Percentiles rank a stretch among this genome's conserved stretches.
phyloP scores from a whole-genome alignment of 1,140 invertebrate species.

The Manduca sexta region DNA sequence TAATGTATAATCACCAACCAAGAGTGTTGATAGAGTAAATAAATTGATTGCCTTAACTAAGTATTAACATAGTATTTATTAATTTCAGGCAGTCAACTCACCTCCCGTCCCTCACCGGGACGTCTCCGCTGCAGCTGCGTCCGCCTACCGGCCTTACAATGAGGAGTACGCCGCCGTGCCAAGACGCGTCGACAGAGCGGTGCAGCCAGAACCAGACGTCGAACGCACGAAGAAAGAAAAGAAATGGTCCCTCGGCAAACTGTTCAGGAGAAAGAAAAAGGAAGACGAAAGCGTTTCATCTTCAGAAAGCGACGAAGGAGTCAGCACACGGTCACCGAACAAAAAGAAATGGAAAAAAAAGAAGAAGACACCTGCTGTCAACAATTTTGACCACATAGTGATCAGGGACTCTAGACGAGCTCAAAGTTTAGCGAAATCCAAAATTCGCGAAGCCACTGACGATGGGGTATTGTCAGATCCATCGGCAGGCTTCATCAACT shows the following conservation, averaged over 20 bases:
- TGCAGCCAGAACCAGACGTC: conserved; percentile 37
- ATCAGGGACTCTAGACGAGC: conserved; percentile 59
- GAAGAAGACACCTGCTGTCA: conserved; percentile 47
- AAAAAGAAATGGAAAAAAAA: conserved; percentile 69
- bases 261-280: conserved; percentile 81
- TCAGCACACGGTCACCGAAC: conserved; percentile 65
- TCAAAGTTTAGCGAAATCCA: conserved; percentile 64
- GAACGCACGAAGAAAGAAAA: conserved; percentile 73
- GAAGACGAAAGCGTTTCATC: conserved; percentile 75
- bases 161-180: conserved; percentile 54
- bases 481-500: conserved; percentile 68
- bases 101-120: conserved; percentile 59
- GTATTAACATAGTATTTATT: conserved; percentile 16
- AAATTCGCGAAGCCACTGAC: conserved; percentile 56
- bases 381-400: conserved; percentile 74
- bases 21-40: too few species aligned
- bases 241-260: conserved; percentile 83
- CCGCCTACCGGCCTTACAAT: conserved; percentile 49
- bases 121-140: conserved; percentile 30
- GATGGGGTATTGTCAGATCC: conserved; percentile 74
- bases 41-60: conserved; percentile 5
- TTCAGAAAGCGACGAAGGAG: conserved; percentile 76
- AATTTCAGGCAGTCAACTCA: conserved; percentile 67
- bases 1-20: too few species aligned
- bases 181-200: conserved; percentile 42